Evolutionary conservation across 2,113 vertebrate genomes (phyloP), one percentile per base, ranked within the genome.

Genomic region (Carassius auratus): DNA sequence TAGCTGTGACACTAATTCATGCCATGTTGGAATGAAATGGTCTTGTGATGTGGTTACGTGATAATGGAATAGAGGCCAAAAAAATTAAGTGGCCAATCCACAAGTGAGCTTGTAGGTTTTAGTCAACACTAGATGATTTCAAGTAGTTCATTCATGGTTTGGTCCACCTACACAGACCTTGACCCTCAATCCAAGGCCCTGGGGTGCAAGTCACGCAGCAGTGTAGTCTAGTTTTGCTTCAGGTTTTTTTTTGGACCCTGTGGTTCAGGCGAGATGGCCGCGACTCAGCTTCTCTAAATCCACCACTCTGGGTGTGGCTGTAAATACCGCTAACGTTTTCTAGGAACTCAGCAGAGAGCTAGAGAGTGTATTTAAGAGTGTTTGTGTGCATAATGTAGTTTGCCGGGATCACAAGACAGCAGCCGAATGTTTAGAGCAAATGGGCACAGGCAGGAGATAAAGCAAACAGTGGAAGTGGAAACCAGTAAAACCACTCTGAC

Each of bases 401-500:
- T 71, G 64, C 66, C 38, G 33, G 21, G 45, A 71, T 73, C 59
- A 50, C 73, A 79, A 74, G 73, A 83, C 48, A 64, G 79, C 23
- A 3, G 26, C 23, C 64, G 42, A 76, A 45, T 64, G 82, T 33
- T 64, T 77, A 15, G 17, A 55, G 71, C n/a, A 38, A 61, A 76
- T 69, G 73, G 42, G 62, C 52, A 82, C 71, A 14, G 71, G 57
- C 75, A 48, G 85, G 77, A 85, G 42, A 81, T 73, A 78, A 84
- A 42, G 19, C 50, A 48, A 86, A 68, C 52, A 74, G 61, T 69
- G 50, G 42, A 76, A 82, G 71, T 21, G 68, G 83, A 89, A 86
- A 85, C 82, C 79, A 83, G 85, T 50, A 86, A 86, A 86, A 86
- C 85, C 85, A 73, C 59, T 14, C 82, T 26, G 79, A 84, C 87